Percentiles rank a stretch among this genome's conserved stretches.
Evolutionary conservation across 2,113 vertebrate genomes (phyloP).

Genomic region (Clarias magur): DNA sequence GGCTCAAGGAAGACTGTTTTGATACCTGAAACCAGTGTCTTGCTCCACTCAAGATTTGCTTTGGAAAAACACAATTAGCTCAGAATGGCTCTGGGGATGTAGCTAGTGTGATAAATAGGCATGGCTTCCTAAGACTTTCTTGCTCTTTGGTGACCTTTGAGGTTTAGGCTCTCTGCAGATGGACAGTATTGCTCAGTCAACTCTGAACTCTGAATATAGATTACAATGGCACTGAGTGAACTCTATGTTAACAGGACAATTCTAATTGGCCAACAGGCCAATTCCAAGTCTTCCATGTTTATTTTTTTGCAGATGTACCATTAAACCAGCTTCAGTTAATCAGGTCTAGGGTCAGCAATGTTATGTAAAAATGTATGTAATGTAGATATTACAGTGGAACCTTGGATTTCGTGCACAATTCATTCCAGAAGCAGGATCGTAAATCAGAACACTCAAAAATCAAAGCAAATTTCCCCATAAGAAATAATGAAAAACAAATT

Average conservation of each 20-base stretch:
- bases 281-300: not conserved
- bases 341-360: too few relatives aligned
- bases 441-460: too few relatives aligned
- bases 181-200: not conserved
- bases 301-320: not conserved
- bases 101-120: not conserved
- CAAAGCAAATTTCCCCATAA: too few relatives aligned
- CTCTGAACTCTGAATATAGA: slow-evolving; percentile 2
- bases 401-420: too few relatives aligned
- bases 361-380: too few relatives aligned
- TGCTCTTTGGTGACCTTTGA: slow-evolving; percentile 3
- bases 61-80: slow-evolving; percentile 11
- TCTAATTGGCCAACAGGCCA: not conserved
- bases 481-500: too few relatives aligned
- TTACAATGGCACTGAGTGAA: not conserved
- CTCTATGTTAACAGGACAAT: not conserved
- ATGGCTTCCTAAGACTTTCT: not conserved
- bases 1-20: not conserved
- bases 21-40: not conserved
- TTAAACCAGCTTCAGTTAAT: not conserved
- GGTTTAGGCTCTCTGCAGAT: slow-evolving; percentile 1
- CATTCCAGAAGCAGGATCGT: too few relatives aligned
- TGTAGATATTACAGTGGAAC: too few relatives aligned
- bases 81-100: not conserved
- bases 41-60: not conserved